A percentile compares a stretch with the other conserved stretches of the same genome.
These are phyloP conservation scores for Noturus placidus DNA, from an alignment of 2,113 vertebrate genomes.

Conservation along the genomic window DNA sequence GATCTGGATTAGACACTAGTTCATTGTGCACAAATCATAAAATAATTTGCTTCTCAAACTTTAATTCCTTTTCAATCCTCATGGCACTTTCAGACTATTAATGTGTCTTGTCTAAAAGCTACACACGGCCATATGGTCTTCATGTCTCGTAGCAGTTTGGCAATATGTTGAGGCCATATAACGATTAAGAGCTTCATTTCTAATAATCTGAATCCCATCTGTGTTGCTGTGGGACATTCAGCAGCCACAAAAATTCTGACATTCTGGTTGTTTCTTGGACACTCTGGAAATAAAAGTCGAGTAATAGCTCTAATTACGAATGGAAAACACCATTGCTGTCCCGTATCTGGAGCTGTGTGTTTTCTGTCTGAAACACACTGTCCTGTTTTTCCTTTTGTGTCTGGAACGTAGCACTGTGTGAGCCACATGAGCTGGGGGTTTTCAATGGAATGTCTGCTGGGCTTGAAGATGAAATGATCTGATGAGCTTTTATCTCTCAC, in stretches of 20 bases:
- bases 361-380: conserved; percentile 6
- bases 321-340: neutral
- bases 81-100: too few species aligned
- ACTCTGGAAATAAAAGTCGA: neutral
- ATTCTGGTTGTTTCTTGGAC: neutral
- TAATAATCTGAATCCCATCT: neutral
- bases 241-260: neutral
- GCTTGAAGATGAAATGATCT: conserved; percentile 23
- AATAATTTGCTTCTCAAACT: neutral
- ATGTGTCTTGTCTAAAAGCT: neutral
- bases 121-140: neutral
- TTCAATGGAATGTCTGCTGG: neutral
- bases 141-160: neutral
- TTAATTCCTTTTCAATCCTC: neutral
- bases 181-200: neutral
- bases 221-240: neutral
- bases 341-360: neutral
- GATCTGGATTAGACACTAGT: neutral
- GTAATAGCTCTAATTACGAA: neutral
- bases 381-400: conserved; percentile 26
- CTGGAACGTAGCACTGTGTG: conserved; percentile 1
- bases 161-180: neutral
- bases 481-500: conserved; percentile 22
- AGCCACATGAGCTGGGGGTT: neutral
- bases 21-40: neutral